A percentile compares a stretch with the other conserved stretches of the same genome.
phyloP scores from a whole-genome alignment of 2,888 invertebrate species.

The Cremastobaeus sp. region DNA sequence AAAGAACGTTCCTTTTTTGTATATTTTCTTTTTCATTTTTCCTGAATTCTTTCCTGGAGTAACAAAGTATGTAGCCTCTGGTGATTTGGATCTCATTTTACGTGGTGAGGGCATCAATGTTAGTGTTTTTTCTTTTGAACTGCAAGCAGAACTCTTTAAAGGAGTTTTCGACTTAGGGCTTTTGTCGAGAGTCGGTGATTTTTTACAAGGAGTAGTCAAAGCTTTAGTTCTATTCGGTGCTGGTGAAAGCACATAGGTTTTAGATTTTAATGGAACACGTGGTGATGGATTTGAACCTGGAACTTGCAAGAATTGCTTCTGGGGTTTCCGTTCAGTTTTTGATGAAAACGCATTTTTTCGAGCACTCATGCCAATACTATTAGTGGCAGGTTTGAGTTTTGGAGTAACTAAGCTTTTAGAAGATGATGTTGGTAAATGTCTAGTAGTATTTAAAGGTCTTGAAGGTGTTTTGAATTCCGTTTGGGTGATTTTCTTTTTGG shows the following conservation, averaged over 20 bases:
- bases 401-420: too few relatives aligned
- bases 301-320: background rate
- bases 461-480: too few relatives aligned
- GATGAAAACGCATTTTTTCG: too few relatives aligned
- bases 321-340: background rate
- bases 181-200: background rate
- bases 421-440: too few relatives aligned
- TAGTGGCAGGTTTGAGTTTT: background rate
- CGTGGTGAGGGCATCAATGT: background rate
- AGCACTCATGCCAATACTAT: background rate
- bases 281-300: background rate
- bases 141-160: background rate
- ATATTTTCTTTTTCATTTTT: background rate
- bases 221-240: too few relatives aligned
- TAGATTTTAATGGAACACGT: too few relatives aligned
- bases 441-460: too few relatives aligned
- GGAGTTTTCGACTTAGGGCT: background rate
- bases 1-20: constrained; percentile 15
- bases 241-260: background rate
- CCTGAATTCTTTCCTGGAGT: constrained; percentile 66
- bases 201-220: too few relatives aligned
- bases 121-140: background rate
- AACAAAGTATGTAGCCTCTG: constrained; percentile 59
- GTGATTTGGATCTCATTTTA: constrained; percentile 1
- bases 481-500: background rate